A percentile compares a stretch with the other conserved stretches of the same genome.
These are phyloP conservation scores for Carabus problematicus DNA, from an alignment of 2,888 invertebrate genomes.

Conservation along the genomic window DNA sequence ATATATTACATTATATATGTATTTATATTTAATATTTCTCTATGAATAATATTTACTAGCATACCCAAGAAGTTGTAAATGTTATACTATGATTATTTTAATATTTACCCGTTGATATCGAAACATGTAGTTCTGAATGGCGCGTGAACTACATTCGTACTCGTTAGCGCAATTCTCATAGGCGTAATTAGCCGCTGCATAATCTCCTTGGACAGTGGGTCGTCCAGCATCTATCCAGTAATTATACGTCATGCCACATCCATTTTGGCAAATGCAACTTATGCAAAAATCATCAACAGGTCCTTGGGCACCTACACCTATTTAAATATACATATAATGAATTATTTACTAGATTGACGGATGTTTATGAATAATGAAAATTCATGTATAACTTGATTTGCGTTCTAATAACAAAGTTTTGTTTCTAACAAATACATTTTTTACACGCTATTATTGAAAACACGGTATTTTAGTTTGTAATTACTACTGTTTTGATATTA, in stretches of 20 bases:
- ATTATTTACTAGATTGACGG: no score
- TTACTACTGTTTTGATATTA: no score
- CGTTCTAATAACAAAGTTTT: no score
- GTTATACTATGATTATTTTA: background rate
- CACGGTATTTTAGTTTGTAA: no score
- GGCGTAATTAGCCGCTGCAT: slow-evolving; percentile 1
- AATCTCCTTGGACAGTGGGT: slow-evolving; percentile 19
- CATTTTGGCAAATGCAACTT: slow-evolving; percentile 33
- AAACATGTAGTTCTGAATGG: slow-evolving; percentile 36
- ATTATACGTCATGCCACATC: slow-evolving; percentile 26
- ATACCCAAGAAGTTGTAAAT: no score
- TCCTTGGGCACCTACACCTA: slow-evolving; percentile 18
- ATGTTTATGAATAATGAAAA: no score
- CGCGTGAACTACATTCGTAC: slow-evolving; percentile 25
- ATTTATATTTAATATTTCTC: background rate
- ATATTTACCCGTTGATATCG: slow-evolving; percentile 23
- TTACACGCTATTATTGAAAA: no score
- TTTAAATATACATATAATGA: no score
- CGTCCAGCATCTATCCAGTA: slow-evolving; percentile 28
- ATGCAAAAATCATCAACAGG: slow-evolving; percentile 31
- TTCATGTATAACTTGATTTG: no score
- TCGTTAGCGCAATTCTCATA: slow-evolving; percentile 23
- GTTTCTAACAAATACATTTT: no score
- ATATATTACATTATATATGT: background rate
- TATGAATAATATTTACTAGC: no score